Evolutionary conservation across 2,113 vertebrate species (phyloP), one percentile per base, ranked within the genome.

Genomic region (Myanophis thanlyinensis): DNA sequence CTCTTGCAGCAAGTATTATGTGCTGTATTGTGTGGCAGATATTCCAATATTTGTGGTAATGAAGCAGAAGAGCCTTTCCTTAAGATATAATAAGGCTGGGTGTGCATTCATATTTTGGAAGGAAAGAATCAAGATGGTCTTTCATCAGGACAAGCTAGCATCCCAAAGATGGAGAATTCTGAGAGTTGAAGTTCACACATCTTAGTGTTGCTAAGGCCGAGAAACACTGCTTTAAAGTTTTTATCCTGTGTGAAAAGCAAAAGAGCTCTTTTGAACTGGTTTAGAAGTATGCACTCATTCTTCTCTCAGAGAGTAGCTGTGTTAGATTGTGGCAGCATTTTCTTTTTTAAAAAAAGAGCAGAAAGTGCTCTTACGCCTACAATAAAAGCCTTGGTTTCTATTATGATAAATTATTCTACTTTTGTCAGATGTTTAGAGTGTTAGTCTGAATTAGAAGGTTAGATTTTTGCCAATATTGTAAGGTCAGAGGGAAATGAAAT

Each of bases 1-100:
- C 35, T 9, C 91, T 96, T 91, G 51, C 48, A 96, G 30, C 92
- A 88, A 90, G 91, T 95, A 40, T 3, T 91, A 90, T 53, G 35
- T 20, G 54, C 1, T 91, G 84, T 67, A n/a, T 92, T 87, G 1
- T 30, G 90, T 30, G 91, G 20, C 89, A 90, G 93, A 96, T 95
- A 52, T 30, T 96, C 92, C 95, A 94, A 87, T 2, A 10, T 1
- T 95, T 93, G 30, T 94, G 89, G 92, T 95, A 96, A 94, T 94
- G 88, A 94, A 95, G 94, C 92, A 95, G 90, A 94, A 87, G 18
- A 35, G 80, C 87, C 40, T 67, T 90, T 93, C 90, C 23, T 25
- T 47, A 11, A 56, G 2, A 25, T 91, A 20, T 49, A 89, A 46
- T 86, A 94, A 92, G 91, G 93, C 15, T 67, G 91, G 94, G 67